These are phyloP conservation scores for Panthera leo DNA, from an alignment of 2,113 vertebrate genomes.

Conservation along the genomic window DNA sequence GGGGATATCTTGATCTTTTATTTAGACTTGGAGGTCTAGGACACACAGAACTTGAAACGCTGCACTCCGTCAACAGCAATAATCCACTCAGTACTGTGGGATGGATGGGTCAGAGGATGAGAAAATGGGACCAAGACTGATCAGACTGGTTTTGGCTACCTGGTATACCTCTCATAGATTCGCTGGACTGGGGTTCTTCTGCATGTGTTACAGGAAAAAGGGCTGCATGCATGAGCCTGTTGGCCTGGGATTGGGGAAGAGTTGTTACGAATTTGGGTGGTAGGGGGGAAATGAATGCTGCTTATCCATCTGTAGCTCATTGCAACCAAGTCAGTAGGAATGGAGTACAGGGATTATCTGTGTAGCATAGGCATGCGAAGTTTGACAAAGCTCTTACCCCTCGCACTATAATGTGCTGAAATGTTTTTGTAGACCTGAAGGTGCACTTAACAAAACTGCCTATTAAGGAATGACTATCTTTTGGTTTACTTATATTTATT, in stretches of 20 bases:
- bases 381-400: conserved; percentile 70
- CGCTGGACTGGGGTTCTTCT: conserved; percentile 62
- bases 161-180: conserved; percentile 41
- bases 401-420: conserved; percentile 76
- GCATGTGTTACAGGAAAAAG: conserved; percentile 59
- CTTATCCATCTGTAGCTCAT: conserved; percentile 77
- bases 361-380: conserved; percentile 81
- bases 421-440: conserved; percentile 87
- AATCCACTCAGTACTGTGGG: conserved; percentile 80
- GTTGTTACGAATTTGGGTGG: conserved; percentile 34
- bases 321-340: conserved; percentile 62
- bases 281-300: conserved; percentile 67
- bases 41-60: conserved; percentile 54
- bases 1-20: conserved; percentile 68
- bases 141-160: conserved; percentile 52
- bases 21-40: conserved; percentile 69
- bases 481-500: conserved; percentile 57
- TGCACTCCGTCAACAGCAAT: conserved; percentile 84
- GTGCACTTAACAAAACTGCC: conserved; percentile 84
- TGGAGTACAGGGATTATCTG: conserved; percentile 72
- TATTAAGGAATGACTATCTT: conserved; percentile 63
- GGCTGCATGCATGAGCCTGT: conserved; percentile 63
- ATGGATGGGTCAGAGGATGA: conserved; percentile 61
- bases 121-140: conserved; percentile 48
- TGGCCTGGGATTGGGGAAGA: neutral